A percentile compares a stretch with the other conserved stretches of the same genome.
phyloP scores from a whole-genome alignment of 2,888 invertebrate genomes.

The Brenthis ino region DNA sequence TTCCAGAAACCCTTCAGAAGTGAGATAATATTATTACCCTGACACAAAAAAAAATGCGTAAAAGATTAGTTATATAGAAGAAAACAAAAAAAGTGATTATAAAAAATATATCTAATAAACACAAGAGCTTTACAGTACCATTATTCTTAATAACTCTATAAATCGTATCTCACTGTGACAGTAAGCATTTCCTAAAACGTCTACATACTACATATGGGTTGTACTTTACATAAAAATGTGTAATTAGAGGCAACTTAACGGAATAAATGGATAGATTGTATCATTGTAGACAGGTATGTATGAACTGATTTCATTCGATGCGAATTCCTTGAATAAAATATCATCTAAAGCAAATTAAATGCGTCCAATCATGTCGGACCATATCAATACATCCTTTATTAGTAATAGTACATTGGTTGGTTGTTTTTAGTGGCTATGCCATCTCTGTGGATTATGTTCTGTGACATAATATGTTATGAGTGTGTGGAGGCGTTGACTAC shows the following conservation, averaged over 20 bases:
- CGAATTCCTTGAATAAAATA: conserved; percentile 22
- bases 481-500: neutral
- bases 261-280: conserved; percentile 9
- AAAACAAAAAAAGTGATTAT: neutral
- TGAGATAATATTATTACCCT: no score
- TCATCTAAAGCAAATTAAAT: conserved; percentile 17
- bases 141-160: conserved; percentile 18
- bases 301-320: conserved; percentile 11
- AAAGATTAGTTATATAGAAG: neutral
- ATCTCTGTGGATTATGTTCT: neutral
- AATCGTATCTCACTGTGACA: conserved; percentile 9
- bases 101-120: no score
- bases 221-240: conserved; percentile 18
- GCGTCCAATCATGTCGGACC: conserved; percentile 29
- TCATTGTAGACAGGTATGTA: conserved; percentile 6
- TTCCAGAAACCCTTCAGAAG: no score
- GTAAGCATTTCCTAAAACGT: conserved; percentile 10
- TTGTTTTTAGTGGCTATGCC: neutral
- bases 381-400: conserved; percentile 23
- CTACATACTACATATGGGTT: neutral
- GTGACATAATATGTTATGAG: neutral
- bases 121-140: neutral
- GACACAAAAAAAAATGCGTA: neutral
- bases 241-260: conserved; percentile 13
- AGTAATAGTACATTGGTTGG: conserved; percentile 3